A percentile compares a stretch with the other conserved stretches of the same genome.
These are phyloP conservation scores for Myotis davidii DNA, from an alignment of 2,113 vertebrate genomes.

Conservation along the genomic window DNA sequence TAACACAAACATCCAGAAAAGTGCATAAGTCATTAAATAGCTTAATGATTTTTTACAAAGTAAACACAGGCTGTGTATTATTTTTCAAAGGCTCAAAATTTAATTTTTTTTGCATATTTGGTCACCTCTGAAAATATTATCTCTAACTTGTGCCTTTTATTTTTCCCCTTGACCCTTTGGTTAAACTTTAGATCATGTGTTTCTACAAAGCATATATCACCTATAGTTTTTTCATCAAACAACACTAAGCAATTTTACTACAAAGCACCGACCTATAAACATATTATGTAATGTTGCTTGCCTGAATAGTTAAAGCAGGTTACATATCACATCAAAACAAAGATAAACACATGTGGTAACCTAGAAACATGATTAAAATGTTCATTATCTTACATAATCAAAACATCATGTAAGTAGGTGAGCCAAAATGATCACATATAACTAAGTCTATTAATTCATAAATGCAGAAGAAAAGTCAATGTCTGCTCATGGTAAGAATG, in stretches of 20 bases:
- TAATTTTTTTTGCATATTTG: constrained; percentile 38
- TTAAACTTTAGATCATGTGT: neutral
- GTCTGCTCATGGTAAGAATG: neutral
- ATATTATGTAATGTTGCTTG: constrained; percentile 69
- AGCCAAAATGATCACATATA: constrained; percentile 40
- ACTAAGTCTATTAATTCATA: constrained; percentile 14
- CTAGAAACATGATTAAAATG: constrained; percentile 81
- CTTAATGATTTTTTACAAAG: neutral
- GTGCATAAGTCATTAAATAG: neutral
- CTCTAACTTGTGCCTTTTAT: neutral
- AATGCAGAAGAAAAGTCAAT: constrained; percentile 36
- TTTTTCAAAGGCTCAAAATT: constrained; percentile 8
- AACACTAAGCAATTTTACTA: neutral
- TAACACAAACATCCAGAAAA: neutral
- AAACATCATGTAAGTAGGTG: constrained; percentile 62
- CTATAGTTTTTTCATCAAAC: constrained; percentile 18
- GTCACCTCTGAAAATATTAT: neutral
- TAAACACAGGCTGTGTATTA: neutral
- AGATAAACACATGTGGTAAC: constrained; percentile 82
- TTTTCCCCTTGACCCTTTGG: neutral
- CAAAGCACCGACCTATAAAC: constrained; percentile 72
- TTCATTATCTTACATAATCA: constrained; percentile 72
- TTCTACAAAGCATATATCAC: neutral
- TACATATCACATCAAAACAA: constrained; percentile 81
- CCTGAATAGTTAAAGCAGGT: constrained; percentile 78